phyloP scores from a whole-genome alignment of 2,113 vertebrate genomes.

The Leiothrix lutea region DNA sequence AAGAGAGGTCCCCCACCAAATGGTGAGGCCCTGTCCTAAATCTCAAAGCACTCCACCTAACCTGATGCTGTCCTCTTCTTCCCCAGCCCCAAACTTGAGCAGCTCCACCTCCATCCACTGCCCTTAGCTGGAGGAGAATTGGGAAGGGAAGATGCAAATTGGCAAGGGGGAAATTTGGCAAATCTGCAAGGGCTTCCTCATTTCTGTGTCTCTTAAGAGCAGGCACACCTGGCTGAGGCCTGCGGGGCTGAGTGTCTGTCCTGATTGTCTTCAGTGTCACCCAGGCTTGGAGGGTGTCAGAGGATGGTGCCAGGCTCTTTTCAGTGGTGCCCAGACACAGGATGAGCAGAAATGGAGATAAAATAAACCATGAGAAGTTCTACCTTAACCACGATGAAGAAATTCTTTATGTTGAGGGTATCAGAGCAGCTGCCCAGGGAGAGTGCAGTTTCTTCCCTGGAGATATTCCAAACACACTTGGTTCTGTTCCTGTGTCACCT shows the following conservation, averaged over 20 bases:
- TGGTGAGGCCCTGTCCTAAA: background rate
- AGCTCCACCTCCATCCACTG: background rate
- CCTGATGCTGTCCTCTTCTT: background rate
- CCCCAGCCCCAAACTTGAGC: background rate
- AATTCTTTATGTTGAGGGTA: background rate
- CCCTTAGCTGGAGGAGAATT: background rate
- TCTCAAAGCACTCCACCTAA: background rate
- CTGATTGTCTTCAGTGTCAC: background rate
- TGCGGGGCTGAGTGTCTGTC: background rate
- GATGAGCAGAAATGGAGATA: background rate
- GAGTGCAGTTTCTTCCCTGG: rapidly evolving
- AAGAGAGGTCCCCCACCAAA: background rate
- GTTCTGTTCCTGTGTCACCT: rapidly evolving
- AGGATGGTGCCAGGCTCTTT: background rate
- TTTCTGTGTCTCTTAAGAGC: background rate
- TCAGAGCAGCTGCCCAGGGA: background rate
- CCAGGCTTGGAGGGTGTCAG: background rate
- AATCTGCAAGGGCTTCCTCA: background rate
- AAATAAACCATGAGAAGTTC: background rate
- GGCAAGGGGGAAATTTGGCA: background rate
- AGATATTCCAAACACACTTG: background rate
- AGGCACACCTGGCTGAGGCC: background rate
- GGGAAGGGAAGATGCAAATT: background rate
- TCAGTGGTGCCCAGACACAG: background rate
- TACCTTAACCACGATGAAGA: background rate